Evolutionary conservation across 2,113 vertebrate genomes (phyloP).

Genomic region (Alethe diademata): DNA sequence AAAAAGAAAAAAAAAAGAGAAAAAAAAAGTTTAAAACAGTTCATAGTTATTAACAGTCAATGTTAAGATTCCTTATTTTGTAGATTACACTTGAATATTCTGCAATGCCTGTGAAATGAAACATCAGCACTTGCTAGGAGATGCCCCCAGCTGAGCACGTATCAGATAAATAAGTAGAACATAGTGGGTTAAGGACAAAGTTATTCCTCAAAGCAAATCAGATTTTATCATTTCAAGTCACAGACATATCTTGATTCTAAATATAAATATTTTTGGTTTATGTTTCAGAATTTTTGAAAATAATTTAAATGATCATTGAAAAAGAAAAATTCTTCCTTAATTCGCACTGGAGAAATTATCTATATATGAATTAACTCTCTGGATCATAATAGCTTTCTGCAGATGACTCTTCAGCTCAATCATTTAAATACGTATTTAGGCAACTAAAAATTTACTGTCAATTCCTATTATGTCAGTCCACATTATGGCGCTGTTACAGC

Average conservation of each 20-base stretch:
- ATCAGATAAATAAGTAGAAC: constrained; percentile 3
- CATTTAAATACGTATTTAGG: constrained; percentile 37
- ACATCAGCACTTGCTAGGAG: constrained; percentile 25
- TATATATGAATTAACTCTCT: constrained; percentile 32
- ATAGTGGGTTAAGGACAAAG: background rate
- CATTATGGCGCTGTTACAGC: constrained; percentile 51
- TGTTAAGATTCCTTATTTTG: background rate
- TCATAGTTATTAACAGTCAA: background rate
- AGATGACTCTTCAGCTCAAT: constrained; percentile 44
- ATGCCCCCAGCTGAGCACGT: background rate
- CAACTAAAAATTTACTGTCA: constrained; percentile 61
- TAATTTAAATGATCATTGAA: background rate
- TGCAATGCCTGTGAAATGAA: background rate
- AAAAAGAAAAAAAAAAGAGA: background rate
- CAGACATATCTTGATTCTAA: background rate
- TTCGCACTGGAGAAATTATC: constrained; percentile 10
- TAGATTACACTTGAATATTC: background rate
- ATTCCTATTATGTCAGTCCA: constrained; percentile 62
- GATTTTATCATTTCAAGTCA: background rate
- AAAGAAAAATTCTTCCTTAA: constrained; percentile 18
- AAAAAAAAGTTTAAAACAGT: background rate
- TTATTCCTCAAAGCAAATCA: background rate
- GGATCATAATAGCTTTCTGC: constrained; percentile 49
- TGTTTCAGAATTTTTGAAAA: constrained; percentile 16
- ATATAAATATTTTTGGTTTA: background rate